Percentiles rank a stretch among this genome's conserved stretches.
These are phyloP conservation scores for Malurus elegans DNA, from an alignment of 2,113 vertebrate genomes.

Conservation along the genomic window DNA sequence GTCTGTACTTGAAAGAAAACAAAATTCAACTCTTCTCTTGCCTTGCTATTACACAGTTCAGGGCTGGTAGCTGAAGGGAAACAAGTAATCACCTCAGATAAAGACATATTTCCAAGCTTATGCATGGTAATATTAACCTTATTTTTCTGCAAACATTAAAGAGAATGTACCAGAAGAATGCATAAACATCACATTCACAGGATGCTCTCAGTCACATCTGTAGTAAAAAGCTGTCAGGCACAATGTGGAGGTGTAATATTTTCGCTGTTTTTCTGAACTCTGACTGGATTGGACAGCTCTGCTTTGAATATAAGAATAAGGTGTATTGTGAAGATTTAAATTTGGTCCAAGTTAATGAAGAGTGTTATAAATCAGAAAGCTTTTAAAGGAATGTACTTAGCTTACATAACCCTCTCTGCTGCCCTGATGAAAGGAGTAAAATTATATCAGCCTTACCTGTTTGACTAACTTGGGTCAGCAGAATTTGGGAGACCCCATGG, in stretches of 20 bases:
- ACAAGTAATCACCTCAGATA: not conserved
- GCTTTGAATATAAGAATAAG: not conserved
- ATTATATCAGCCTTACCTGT: fast-evolving
- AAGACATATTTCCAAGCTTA: not conserved
- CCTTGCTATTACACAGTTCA: not conserved
- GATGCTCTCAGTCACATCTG: not conserved
- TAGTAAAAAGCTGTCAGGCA: not conserved
- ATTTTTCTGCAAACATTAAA: not conserved
- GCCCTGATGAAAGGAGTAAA: not conserved
- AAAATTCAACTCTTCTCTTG: not conserved
- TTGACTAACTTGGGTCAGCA: not conserved
- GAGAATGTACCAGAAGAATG: not conserved
- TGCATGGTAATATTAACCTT: not conserved
- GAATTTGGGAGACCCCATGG: not conserved
- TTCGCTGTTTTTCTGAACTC: not conserved
- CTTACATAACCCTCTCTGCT: not conserved
- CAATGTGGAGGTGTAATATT: not conserved
- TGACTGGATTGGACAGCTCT: not conserved
- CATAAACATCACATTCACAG: not conserved
- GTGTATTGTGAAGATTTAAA: not conserved
- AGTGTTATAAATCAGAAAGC: not conserved
- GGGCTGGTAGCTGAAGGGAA: not conserved
- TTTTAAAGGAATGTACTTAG: not conserved
- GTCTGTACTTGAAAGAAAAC: not conserved
- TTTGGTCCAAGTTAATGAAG: not conserved